Evolutionary conservation across 1,140 invertebrate genomes (phyloP), one percentile per base, ranked within the genome.

Genomic region (Leptinotarsa defecta): DNA sequence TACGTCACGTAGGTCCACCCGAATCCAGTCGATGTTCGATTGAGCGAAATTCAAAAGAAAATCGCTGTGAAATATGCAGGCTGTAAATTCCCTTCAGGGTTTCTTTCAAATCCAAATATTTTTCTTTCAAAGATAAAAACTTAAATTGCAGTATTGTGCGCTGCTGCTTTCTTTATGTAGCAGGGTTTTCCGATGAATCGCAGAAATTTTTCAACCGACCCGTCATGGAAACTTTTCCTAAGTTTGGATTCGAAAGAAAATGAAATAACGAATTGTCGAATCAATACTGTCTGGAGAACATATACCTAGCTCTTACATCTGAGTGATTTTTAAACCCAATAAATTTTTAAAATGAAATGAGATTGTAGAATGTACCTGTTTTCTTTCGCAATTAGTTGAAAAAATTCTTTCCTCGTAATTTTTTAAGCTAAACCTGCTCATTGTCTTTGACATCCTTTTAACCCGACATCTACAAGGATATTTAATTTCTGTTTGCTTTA

Each of bases 121-220:
- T 57, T 43, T 57, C 52, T 19, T 13, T 57, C 52, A 57, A 57
- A 57, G 52, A 57, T 57, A 57, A 57, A 57, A 57, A 57, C 52
- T n/a, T 57, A 57, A 57, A 57, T 57, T 57, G 52, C n/a, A 57
- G 13, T 57, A 57, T 57, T 57, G 52, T 57, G 52, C 52, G 15
- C 52, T n/a, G 52, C 15, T 57, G 52, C 52, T 57, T 57, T 57
- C 15, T 57, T 15, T 57, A 57, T 57, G 17, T 15, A 19, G 52
- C 17, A 8, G n/a, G 52, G 34, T 43, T 57, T 57, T 57, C 52
- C 52, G 52, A 57, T 57, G 52, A 57, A 57, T 15, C 13, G 17
- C 1, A 15, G 15, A 57, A 57, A 57, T 57, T 57, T 57, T 19
- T 57, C 52, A n/a, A 57, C 15, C 52, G 52, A 17, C 52, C 13